phyloP scores from a whole-genome alignment of 2,888 invertebrate genomes.

The Cyrtodaria siliqua region DNA sequence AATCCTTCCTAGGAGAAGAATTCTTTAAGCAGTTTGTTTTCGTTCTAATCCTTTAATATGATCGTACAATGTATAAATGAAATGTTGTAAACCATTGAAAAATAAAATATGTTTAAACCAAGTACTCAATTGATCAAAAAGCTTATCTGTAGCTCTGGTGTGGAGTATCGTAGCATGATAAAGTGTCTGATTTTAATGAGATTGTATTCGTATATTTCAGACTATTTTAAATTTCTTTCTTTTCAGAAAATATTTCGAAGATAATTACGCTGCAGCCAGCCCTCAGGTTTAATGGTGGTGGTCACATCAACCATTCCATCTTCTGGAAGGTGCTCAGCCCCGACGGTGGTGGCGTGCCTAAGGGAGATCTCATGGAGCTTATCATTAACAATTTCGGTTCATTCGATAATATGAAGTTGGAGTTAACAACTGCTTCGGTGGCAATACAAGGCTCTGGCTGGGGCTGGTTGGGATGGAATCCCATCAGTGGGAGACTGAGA shows the following conservation, averaged over 20 bases:
- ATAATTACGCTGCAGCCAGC: conserved; percentile 93
- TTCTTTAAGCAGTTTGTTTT: too few relatives aligned
- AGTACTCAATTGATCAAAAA: too few relatives aligned
- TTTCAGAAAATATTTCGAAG: conserved; percentile 90
- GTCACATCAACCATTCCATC: conserved; percentile 99
- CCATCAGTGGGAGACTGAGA: conserved; percentile 91
- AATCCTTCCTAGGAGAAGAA: too few relatives aligned
- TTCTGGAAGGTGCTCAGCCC: conserved; percentile 99
- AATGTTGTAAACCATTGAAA: too few relatives aligned
- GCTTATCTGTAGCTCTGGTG: too few relatives aligned
- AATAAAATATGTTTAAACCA: too few relatives aligned
- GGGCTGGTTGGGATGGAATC: conserved; percentile 99
- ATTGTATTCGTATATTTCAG: too few relatives aligned
- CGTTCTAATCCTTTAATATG: too few relatives aligned
- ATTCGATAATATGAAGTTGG: conserved; percentile 94
- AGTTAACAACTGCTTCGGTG: conserved; percentile 92
- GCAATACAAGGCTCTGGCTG: conserved; percentile 99
- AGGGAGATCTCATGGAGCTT: conserved; percentile 87
- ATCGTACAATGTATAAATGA: too few relatives aligned
- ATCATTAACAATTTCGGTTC: conserved; percentile 93
- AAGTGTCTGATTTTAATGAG: too few relatives aligned
- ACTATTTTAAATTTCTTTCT: too few relatives aligned
- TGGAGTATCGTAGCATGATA: too few relatives aligned
- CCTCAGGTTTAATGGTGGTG: conserved; percentile 98
- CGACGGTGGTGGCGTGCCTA: conserved; percentile 89